Conservation (phyloP, 2,797 vertebrate genomes). For the Smutsia temminckii region DNA sequence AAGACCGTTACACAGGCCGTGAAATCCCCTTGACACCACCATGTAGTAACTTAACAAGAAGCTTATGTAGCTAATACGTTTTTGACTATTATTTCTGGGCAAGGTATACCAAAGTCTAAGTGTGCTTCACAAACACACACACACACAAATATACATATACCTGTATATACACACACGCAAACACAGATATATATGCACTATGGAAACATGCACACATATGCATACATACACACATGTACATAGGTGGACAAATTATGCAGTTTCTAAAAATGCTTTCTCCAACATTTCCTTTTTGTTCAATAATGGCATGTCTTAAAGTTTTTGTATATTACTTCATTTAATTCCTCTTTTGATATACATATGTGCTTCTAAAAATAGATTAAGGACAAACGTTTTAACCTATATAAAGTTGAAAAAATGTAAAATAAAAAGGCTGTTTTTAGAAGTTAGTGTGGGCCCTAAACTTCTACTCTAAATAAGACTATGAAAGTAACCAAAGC, state of each 20-base stretch:
- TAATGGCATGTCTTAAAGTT: background rate
- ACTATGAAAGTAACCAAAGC: background rate
- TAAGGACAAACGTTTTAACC: slow-evolving; percentile 18
- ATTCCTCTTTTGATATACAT: background rate
- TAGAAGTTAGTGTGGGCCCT: background rate
- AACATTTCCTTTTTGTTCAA: background rate
- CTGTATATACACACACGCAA: background rate
- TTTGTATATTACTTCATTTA: background rate
- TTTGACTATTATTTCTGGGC: background rate
- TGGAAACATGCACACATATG: background rate
- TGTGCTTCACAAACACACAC: background rate
- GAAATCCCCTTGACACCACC: slow-evolving; percentile 3
- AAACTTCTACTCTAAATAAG: background rate
- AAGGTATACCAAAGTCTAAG: background rate
- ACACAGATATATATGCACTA: background rate
- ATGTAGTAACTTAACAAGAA: slow-evolving; percentile 9
- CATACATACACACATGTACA: background rate
- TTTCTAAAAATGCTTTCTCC: background rate
- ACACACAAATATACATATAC: background rate
- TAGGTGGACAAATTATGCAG: background rate
- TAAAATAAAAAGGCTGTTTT: background rate
- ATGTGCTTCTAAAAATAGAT: background rate
- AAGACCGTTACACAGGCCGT: background rate
- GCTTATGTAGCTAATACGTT: background rate
- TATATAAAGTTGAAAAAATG: background rate